phyloP scores from a whole-genome alignment of 30 jellyfish, hydroid and myxozoan species.

The Cassiopea xamachana region DNA sequence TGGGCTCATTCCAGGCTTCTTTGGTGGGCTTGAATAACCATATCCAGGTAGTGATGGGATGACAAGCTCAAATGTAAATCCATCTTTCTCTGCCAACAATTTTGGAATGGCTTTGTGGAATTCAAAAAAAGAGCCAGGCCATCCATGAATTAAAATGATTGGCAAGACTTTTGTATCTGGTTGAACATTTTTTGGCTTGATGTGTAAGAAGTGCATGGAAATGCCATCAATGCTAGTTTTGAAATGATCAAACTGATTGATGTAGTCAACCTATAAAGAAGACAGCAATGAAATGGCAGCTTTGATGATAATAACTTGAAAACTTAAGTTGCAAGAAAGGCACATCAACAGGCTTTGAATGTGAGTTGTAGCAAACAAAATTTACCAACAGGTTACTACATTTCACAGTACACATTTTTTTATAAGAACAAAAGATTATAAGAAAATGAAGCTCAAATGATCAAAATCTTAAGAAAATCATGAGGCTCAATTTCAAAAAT shows the following conservation, averaged over 20 bases:
- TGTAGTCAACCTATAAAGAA: neutral
- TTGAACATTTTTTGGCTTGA: slow-evolving; percentile 55
- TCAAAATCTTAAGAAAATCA: too few species aligned
- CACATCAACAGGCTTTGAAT: too few species aligned
- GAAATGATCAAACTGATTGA: slow-evolving; percentile 60
- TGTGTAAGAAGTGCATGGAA: slow-evolving; percentile 60
- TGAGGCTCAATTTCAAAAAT: too few species aligned
- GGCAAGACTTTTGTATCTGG: slow-evolving; percentile 57
- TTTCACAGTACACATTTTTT: too few species aligned
- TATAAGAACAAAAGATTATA: too few species aligned
- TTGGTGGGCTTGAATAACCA: slow-evolving; percentile 72
- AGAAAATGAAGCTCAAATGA: too few species aligned
- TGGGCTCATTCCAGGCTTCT: slow-evolving; percentile 57
- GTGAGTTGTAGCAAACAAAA: too few species aligned
- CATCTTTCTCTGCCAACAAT: slow-evolving; percentile 43
- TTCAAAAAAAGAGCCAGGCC: slow-evolving; percentile 83
- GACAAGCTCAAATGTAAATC: slow-evolving; percentile 60
- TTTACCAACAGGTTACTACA: too few species aligned
- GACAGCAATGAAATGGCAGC: too few species aligned
- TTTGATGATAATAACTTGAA: too few species aligned
- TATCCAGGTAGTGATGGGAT: slow-evolving; percentile 77
- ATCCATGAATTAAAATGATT: slow-evolving; percentile 57
- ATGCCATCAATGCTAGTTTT: slow-evolving; percentile 75
- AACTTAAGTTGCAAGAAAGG: too few species aligned
- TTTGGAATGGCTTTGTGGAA: slow-evolving; percentile 69